Conservation (phyloP, 2,888 invertebrate species). For the Tetropium fuscum region DNA sequence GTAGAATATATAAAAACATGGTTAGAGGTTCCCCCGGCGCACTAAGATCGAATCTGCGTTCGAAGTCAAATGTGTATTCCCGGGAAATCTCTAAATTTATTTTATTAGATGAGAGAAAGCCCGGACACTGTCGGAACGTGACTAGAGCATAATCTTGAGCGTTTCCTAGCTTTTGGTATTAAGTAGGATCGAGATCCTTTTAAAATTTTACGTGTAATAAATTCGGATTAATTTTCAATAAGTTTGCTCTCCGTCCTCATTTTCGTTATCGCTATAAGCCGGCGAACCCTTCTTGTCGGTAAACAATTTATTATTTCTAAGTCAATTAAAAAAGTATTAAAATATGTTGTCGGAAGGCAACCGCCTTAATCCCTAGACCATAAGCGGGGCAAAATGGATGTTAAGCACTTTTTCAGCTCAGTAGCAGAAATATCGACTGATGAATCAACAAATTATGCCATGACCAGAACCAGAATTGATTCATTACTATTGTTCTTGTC, state of each 20-base stretch:
- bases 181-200: conserved; percentile 59
- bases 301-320: conserved; percentile 16
- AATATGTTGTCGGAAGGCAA: not conserved
- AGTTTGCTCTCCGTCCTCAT: conserved; percentile 33
- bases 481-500: too few relatives aligned
- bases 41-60: conserved; percentile 25
- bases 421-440: too few relatives aligned
- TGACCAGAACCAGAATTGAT: too few relatives aligned
- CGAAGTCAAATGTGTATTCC: conserved; percentile 24
- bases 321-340: conserved; percentile 5
- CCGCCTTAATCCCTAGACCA: not conserved
- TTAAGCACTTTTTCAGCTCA: too few relatives aligned
- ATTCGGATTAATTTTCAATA: conserved; percentile 56
- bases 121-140: conserved; percentile 47
- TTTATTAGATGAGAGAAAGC: conserved; percentile 20
- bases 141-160: conserved; percentile 54
- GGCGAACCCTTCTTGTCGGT: conserved; percentile 11
- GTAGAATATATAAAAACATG: conserved; percentile 13
- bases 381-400: too few relatives aligned
- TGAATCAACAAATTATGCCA: too few relatives aligned
- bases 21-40: conserved; percentile 8
- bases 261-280: conserved; percentile 6
- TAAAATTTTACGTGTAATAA: conserved; percentile 58
- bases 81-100: conserved; percentile 26
- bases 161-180: conserved; percentile 55